A percentile compares a stretch with the other conserved stretches of the same genome.
Evolutionary conservation across 2,797 vertebrate species (phyloP).

Genomic region (Rhabdophis nuchalis): DNA sequence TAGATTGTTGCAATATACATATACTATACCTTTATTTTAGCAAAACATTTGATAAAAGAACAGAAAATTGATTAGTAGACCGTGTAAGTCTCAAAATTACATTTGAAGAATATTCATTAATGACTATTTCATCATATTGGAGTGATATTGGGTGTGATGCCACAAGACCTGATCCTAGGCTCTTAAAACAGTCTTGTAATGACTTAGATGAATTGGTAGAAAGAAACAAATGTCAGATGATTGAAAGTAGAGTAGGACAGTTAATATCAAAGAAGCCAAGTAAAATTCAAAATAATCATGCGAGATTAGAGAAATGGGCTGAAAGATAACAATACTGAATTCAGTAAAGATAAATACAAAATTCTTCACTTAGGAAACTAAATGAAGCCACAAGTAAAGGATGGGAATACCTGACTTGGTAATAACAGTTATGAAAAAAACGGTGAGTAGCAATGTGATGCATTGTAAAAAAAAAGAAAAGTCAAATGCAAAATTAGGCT

Average conservation of each 20-base stretch:
- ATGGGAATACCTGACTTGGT: not conserved
- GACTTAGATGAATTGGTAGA: not conserved
- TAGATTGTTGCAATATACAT: not conserved
- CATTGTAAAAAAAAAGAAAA: not conserved
- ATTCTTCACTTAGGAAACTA: not conserved
- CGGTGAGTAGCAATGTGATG: not conserved
- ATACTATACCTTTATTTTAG: not conserved
- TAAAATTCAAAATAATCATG: not conserved
- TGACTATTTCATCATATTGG: not conserved
- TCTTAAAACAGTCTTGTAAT: not conserved
- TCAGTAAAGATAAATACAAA: not conserved
- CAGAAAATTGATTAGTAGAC: not conserved
- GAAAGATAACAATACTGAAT: not conserved
- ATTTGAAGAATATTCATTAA: not conserved
- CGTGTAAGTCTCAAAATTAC: not conserved
- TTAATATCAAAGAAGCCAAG: not conserved
- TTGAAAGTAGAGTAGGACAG: not conserved
- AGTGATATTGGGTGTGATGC: not conserved
- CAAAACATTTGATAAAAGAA: not conserved
- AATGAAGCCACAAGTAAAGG: not conserved
- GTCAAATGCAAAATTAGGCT: not conserved
- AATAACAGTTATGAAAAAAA: not conserved
- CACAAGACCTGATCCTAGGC: not conserved
- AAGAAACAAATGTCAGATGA: not conserved
- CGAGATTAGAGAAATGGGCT: not conserved